phyloP scores from a whole-genome alignment of 2,797 vertebrate species.

The Neostethus bicornis region DNA sequence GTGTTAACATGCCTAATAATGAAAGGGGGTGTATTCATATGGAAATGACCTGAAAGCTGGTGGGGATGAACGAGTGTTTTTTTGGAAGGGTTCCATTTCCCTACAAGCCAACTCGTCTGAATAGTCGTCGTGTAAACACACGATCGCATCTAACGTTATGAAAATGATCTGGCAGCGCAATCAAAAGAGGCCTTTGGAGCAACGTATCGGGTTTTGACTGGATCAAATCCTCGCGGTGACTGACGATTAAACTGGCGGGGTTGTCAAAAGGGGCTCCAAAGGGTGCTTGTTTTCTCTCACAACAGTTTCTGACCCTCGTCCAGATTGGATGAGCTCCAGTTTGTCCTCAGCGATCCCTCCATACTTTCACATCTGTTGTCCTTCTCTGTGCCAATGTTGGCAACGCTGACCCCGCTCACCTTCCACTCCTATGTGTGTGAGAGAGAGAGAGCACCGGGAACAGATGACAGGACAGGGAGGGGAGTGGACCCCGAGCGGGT shows the following conservation, averaged over 20 bases:
- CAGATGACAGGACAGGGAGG: conserved; percentile 5
- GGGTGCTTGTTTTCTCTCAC: conserved; percentile 42
- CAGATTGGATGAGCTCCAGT: conserved; percentile 65
- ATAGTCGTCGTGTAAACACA: background rate
- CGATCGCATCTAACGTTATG: conserved; percentile 2
- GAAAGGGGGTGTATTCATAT: too few species aligned
- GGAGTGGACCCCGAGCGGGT: conserved; percentile 6
- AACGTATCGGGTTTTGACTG: conserved; percentile 9
- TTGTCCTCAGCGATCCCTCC: conserved; percentile 36
- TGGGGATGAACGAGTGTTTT: too few species aligned
- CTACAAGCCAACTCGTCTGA: background rate
- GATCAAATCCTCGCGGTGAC: conserved; percentile 7
- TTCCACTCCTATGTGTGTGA: conserved; percentile 16
- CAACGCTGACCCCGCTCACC: conserved; percentile 26
- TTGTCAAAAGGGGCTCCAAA: conserved; percentile 35
- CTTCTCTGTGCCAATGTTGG: conserved; percentile 35
- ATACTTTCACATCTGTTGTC: conserved; percentile 61
- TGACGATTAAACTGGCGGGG: conserved; percentile 2
- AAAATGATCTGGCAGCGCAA: conserved; percentile 13
- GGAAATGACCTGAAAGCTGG: too few species aligned
- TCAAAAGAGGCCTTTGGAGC: background rate
- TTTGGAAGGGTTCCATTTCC: background rate
- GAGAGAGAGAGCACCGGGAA: conserved; percentile 7
- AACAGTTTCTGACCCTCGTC: conserved; percentile 60
- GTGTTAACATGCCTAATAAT: too few species aligned